Evolutionary conservation across 2,888 invertebrate genomes (phyloP), one percentile per base, ranked within the genome.

Genomic region (Teleogryllus oceanicus): DNA sequence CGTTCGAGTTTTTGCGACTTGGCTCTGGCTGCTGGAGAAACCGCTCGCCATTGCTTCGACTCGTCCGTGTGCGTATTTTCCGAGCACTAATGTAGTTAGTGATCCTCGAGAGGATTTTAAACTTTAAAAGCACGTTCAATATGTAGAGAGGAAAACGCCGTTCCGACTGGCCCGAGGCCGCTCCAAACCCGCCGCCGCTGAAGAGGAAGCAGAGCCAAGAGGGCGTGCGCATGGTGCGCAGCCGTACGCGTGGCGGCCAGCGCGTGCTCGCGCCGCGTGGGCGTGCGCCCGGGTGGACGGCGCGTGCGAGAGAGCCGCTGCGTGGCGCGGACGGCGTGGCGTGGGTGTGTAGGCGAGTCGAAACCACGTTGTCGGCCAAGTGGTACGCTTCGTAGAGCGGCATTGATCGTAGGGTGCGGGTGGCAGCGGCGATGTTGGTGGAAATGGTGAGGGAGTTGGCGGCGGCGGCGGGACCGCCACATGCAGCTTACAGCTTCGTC

Each of bases 351-450:
- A 18, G 62, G 11, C 8, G 62, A 62, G n/a, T 62, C 16, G n/a
- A 62, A 16, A 62, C 62, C 62, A 62, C 62, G 62, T 62, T 62
- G 62, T 62, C 62, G 62, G 62, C 62, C 62, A 62, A 62, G 62
- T 62, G 62, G 62, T 62, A 16, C 62, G 62, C 62, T 62, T 62
- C 62, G 62, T 62, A 62, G 62, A 62, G n/a, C 62, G 62, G 62
- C 62, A 62, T 62, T 62, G 62, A 62, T 62, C 62, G 62, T 62
- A 62, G 62, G 4, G 62, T 1, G 62, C 62, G 62, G 62, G 62
- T 62, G 62, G 62, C 62, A n/a, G 62, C 62, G 62, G 62, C n/a
- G n/a, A 62, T n/a, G n/a, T 11, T 13, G 13, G 8, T n/a, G 62
- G 62, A 4, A n/a, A n/a, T n/a, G 62, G 62, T 13, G 62, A 8